phyloP scores from a whole-genome alignment of 2,797 vertebrate species.

The Discoglossus pictus region DNA sequence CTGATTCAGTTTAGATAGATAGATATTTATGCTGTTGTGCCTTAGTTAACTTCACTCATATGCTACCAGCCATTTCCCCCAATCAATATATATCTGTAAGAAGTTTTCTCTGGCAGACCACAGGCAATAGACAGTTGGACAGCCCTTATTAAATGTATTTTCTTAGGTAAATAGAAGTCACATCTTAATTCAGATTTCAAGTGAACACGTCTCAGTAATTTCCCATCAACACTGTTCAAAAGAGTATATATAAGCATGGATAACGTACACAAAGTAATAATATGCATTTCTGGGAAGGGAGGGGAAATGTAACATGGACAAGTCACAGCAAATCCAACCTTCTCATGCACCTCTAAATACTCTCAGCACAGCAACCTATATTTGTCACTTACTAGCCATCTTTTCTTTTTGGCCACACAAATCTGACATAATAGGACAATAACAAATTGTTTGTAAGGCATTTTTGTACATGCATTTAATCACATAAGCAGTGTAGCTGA shows the following conservation, averaged over 20 bases:
- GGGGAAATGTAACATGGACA: conserved; percentile 70
- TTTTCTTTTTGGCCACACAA: conserved; percentile 82
- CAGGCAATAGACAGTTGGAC: no score
- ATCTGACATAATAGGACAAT: conserved; percentile 73
- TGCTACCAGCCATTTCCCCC: no score
- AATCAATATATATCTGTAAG: no score
- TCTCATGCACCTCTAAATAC: conserved; percentile 66
- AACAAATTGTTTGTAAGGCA: neutral
- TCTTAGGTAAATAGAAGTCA: no score
- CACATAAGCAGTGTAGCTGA: no score
- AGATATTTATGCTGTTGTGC: no score
- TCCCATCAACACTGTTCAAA: conserved; percentile 62
- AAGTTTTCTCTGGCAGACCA: no score
- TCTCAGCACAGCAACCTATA: conserved; percentile 71
- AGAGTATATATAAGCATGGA: conserved; percentile 51
- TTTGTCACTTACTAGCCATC: conserved; percentile 79
- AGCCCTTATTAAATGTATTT: no score
- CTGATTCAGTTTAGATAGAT: no score
- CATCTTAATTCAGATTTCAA: neutral
- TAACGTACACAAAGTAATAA: conserved; percentile 62
- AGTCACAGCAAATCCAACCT: conserved; percentile 76
- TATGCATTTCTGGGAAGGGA: conserved; percentile 66
- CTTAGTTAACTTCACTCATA: no score
- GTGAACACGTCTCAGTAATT: conserved; percentile 53
- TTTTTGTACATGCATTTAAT: no score